phyloP scores from a whole-genome alignment of 2,113 vertebrate species.

The Myocastor coypus region DNA sequence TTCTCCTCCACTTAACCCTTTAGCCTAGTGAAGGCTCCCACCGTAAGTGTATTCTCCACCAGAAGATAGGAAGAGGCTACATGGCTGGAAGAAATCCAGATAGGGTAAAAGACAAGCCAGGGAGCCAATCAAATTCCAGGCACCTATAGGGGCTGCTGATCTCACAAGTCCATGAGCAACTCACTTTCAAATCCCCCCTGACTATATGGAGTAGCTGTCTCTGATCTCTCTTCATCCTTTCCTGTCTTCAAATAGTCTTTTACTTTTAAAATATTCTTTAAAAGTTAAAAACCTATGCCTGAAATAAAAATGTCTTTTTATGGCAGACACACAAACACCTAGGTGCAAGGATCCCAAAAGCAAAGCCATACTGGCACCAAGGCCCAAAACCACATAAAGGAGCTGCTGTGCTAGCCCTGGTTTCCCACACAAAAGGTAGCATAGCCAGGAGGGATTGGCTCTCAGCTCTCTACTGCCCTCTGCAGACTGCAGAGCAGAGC shows the following conservation, averaged over 20 bases:
- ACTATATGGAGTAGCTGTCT: not conserved
- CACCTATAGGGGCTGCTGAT: not conserved
- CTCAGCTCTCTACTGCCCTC: constrained; percentile 62
- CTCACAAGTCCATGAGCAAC: not conserved
- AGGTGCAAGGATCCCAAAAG: not conserved
- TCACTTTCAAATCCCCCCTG: not conserved
- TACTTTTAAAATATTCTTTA: not conserved
- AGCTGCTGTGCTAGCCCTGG: too few species aligned
- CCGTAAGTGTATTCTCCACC: not conserved
- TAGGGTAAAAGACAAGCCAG: not conserved
- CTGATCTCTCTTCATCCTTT: not conserved
- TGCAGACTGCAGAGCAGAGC: constrained; percentile 22
- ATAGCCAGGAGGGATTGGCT: too few species aligned
- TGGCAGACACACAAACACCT: not conserved
- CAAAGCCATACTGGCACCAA: not conserved
- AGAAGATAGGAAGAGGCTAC: not conserved
- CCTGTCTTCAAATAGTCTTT: not conserved
- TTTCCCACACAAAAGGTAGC: not conserved
- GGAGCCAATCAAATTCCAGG: not conserved
- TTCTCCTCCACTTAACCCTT: not conserved
- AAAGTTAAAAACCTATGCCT: not conserved
- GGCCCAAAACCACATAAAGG: not conserved
- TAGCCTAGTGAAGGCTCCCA: not conserved
- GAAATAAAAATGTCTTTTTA: not conserved
- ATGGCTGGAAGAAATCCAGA: not conserved